Evolutionary conservation across 2,797 vertebrate genomes (phyloP).

Genomic region (Scolopax rusticola): DNA sequence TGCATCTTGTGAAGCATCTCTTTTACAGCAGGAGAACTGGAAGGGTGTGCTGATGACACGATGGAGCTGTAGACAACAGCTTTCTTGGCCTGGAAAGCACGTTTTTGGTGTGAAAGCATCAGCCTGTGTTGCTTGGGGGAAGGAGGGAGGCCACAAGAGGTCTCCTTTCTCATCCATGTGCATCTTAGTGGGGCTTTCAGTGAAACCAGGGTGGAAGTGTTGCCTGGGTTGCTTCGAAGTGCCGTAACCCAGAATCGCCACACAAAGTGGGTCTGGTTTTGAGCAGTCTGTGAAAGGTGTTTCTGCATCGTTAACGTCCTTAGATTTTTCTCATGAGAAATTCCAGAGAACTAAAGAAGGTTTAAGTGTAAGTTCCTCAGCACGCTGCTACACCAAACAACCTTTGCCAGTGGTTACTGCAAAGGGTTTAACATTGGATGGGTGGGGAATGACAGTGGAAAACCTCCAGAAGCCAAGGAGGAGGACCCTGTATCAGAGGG

Average conservation of each 20-base stretch:
- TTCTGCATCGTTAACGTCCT: background rate
- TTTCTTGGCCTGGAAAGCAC: background rate
- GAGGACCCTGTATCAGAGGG: background rate
- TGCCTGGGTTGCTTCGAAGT: background rate
- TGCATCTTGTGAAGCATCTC: background rate
- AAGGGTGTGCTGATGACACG: background rate
- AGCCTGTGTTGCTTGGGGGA: background rate
- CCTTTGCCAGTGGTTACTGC: background rate
- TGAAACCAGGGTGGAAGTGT: background rate
- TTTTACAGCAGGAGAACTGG: background rate
- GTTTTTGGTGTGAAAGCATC: background rate
- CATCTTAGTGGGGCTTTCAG: background rate
- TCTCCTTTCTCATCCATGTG: background rate
- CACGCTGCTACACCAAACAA: background rate
- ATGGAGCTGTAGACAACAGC: background rate
- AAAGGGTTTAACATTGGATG: background rate
- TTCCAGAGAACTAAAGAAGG: background rate
- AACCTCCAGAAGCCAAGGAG: background rate
- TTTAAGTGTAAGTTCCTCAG: background rate
- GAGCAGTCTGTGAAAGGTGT: background rate
- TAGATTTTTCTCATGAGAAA: background rate
- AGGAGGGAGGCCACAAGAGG: background rate
- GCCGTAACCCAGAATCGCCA: background rate
- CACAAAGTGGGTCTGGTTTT: background rate
- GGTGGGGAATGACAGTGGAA: background rate